Base-by-base conservation (phyloP, 2,113 vertebrate genomes). In the Willisornis vidua region DNA sequence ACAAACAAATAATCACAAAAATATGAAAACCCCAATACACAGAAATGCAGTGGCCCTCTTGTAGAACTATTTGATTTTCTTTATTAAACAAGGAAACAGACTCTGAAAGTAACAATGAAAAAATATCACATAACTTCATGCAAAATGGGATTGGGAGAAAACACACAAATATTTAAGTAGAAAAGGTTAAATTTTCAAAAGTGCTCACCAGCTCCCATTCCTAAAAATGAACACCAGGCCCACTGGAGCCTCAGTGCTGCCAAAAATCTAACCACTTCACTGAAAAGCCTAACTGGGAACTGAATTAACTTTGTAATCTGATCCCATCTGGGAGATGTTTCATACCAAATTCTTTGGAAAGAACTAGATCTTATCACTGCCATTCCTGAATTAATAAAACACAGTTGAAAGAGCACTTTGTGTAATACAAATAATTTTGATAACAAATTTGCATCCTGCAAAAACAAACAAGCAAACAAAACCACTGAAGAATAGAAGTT, bases 261-360 rank as follows among this genome's bases (percentile, higher is more conserved):
- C 77, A 94, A 91, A 93, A 94, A 87, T 81, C 80, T 85, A 93
- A 89, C 89, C 87, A 94, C 85, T 93, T 94, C 74, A 85, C 76
- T 90, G 68, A 86, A 67, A 51, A 89, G 61, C 59, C 83, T 81
- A 81, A 84, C 51, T 88, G 55, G 83, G 65, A 97, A 52, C 76
- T 90, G 55, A 96, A 86, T 65, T 62, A 58, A 72, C 85, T 92
- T 95, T 83, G 85, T 90, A 95, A 96, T 75, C 26, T 52, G 87
- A 96, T 93, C 45, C 55, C 71, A 65, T 66, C 0, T 73, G 85
- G 78, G 90, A 90, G 46, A 96, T 66, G 80, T 80, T 72, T 85
- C 88, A 86, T 86, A 90, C 75, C 79, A 62, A 90, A 92, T 90
- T 87, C 66, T 90, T 95, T 54, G 62, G 37, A 87, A 96, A 93